Evolutionary conservation across 2,113 vertebrate species (phyloP), one percentile per base, ranked within the genome.

Genomic region (Percopsis transmontana): DNA sequence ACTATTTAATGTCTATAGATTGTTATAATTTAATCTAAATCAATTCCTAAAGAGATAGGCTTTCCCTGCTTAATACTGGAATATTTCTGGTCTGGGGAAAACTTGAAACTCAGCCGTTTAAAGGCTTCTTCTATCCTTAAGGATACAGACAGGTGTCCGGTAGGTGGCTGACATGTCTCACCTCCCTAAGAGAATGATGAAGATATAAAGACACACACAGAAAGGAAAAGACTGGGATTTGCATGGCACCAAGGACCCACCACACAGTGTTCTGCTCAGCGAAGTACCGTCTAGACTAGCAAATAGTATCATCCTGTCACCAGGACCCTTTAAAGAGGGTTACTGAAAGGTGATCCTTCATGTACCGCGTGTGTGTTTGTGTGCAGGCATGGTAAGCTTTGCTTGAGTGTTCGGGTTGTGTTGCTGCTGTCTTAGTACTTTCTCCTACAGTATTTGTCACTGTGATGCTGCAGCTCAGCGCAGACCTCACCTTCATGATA

Each of bases 261-360:
- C 56, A 58, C 72, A 45, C n/a, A 42, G 63, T 72, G 70, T 79
- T 77, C 70, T 74, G 66, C 71, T 79, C 40, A 62, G 70, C 60
- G 61, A 16, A 57, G 81, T 76, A 23, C 58, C 23, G 84, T 84
- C 78, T 79, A 79, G 72, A 81, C 81, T 1, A 51, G 67, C 38
- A 74, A 79, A 83, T 58, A 61, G 56, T 74, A 83, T 79, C 71
- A 47, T 51, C 71, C 47, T 84, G 79, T 79, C 73, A 79, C 70
- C 81, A 81, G 65, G 48, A 21, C 68, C 69, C 78, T 86, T 74
- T 77, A 70, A 79, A 80, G 61, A 59, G 70, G 68, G 68, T 69
- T 56, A 60, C 62, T 70, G 76, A 70, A 75, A 79, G 62, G 67
- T 27, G 79, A 83, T 62, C 70, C 66, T 52, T 67, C 54, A 59